Conservation (phyloP, 2,797 vertebrate species). For the Synanceia verrucosa region DNA sequence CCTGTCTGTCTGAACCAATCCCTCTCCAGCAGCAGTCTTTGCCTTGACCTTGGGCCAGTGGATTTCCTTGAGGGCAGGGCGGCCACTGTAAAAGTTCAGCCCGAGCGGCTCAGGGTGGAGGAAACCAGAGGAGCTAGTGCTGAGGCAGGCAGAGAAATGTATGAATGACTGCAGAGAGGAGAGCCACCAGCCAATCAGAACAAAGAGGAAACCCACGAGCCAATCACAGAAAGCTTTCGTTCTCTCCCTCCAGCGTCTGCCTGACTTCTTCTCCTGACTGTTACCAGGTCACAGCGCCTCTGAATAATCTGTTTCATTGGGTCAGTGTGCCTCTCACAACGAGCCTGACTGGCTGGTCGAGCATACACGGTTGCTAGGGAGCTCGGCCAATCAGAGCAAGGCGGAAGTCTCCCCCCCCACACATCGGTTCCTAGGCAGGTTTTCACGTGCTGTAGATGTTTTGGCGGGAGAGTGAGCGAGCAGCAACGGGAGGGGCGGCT, state of each 20-base stretch:
- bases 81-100: slow-evolving; percentile 69
- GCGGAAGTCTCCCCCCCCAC: slow-evolving; percentile 81
- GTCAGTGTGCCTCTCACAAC: slow-evolving; percentile 80
- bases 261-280: slow-evolving; percentile 82
- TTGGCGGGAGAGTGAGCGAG: slow-evolving; percentile 81
- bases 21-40: slow-evolving; percentile 57
- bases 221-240: slow-evolving; percentile 59
- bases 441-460: slow-evolving; percentile 83
- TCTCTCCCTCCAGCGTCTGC: slow-evolving; percentile 65
- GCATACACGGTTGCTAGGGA: slow-evolving; percentile 85
- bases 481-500: slow-evolving; percentile 62
- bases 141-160: slow-evolving; percentile 80
- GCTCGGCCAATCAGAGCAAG: slow-evolving; percentile 78
- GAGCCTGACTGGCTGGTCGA: slow-evolving; percentile 81
- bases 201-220: slow-evolving; percentile 53
- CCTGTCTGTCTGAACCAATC: slow-evolving; percentile 78
- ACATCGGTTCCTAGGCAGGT: slow-evolving; percentile 87
- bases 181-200: slow-evolving; percentile 70
- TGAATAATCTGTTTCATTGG: slow-evolving; percentile 84
- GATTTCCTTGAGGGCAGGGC: slow-evolving; percentile 79
- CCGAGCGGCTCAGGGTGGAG: slow-evolving; percentile 63
- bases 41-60: slow-evolving; percentile 77
- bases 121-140: slow-evolving; percentile 59
- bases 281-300: slow-evolving; percentile 87
- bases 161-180: slow-evolving; percentile 85